Base-by-base conservation (phyloP, 2,888 invertebrate genomes). In the Proisotoma minuta region DNA sequence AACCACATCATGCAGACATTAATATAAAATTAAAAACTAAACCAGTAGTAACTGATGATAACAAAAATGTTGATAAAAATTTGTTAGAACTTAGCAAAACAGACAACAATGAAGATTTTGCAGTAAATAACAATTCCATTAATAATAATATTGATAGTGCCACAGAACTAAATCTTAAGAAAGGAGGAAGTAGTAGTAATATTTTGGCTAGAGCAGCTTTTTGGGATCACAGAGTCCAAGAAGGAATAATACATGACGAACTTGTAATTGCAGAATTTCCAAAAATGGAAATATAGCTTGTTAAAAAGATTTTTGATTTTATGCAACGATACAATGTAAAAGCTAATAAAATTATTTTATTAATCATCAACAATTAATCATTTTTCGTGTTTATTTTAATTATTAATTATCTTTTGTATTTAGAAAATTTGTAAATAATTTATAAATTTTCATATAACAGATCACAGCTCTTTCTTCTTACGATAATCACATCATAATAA, bases 211-310 rank as follows among this genome's bases (percentile, higher is more conserved):
- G 75, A 43, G 75, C 76, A 4, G 71, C 72, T 10, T 75, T 73
- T 64, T 76, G 76, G 76, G 74, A 76, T 52, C 66, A 73, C 18
- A 59, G 75, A 49, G 75, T 75, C 1, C 65, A 73, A 59, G 70
- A 75, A 48, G 71, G 68, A 5, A 66, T 75, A 5, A 56, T 73
- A 29, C 72, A 73, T 48, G 75, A 75, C 61, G 60, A 68, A 26
- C 62, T 70, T n/a, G 72, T 74, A 5, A 69, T 59, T 28, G 70
- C 73, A 68, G 70, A 73, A 23, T 75, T 75, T 63, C 74, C 75
- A 20, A 63, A 61, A 52, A 57, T 63, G 2, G 60, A 63, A 15
- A 48, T 47, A 26, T 48, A 58, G 28, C 3, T 57, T n/a, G n/a
- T 34, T 34, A 34, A 15, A 8, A 34, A 34, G 15, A 34, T 34